Base-by-base conservation (phyloP, 2,113 vertebrate genomes). In the Hymenochirus boettgeri region DNA sequence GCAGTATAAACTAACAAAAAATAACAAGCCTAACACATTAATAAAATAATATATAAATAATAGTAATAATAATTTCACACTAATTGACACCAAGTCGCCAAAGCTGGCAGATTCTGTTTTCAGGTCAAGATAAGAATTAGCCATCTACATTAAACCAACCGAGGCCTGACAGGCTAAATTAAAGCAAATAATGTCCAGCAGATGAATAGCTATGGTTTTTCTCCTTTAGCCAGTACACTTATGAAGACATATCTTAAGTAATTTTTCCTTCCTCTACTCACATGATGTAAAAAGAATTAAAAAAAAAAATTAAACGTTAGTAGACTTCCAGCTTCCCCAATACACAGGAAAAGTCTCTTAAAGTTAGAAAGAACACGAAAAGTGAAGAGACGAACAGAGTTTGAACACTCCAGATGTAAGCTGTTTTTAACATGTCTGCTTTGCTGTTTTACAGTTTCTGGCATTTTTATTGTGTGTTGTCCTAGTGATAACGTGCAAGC, bases 401-500 rank as follows among this genome's bases (percentile, higher is more conserved):
- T 70, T 71, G 71, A 29, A 24, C 54, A 25, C 26, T 78, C 75
- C 80, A 86, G 81, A 82, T 81, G 76, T 72, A 70, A 80, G 65
- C 62, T 71, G 76, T 78, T 83, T 74, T 71, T 74, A 70, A 81
- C 70, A 79, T 77, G 73, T 70, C 65, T 29, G 53, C 77, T 80
- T 80, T 73, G 65, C 66, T 79, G 72, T 76, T 78, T 79, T 73
- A 79, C 74, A 69, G 70, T 76, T 81, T 74, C 66, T 84, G 83
- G 75, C 77, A 79, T 72, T 85, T 90, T 86, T 85, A 85, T 76
- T 82, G 80, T 74, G 72, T 79, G 72, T 76, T 82, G 76, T 80
- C 75, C 76, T 79, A 80, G 75, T 76, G 79, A 84, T 79, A 84
- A 85, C 71, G 79, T 65, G 76, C 57, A 83, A 85, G 73, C 70